phyloP scores from a whole-genome alignment of 1,140 invertebrate genomes.

The Arctopsyche grandis region DNA sequence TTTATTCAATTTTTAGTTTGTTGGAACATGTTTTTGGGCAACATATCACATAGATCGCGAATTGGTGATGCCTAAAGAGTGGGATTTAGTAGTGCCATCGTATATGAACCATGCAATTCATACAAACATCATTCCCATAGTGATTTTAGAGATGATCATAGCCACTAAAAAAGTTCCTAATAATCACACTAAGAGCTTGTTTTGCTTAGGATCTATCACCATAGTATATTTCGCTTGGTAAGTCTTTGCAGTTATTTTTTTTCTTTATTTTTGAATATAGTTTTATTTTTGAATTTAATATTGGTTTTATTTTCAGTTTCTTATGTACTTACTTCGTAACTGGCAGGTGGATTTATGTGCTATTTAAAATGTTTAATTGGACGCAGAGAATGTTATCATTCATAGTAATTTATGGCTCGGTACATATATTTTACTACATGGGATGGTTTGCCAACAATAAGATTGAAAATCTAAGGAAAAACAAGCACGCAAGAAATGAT shows the following conservation, averaged over 20 bases:
- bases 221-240: constrained; percentile 44
- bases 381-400: constrained; percentile 62
- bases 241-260: not conserved
- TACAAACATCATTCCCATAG: constrained; percentile 65
- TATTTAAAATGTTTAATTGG: constrained; percentile 62
- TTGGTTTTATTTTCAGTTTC: constrained; percentile 58
- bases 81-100: constrained; percentile 71
- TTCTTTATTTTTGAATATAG: not conserved
- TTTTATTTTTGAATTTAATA: not conserved
- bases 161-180: constrained; percentile 57
- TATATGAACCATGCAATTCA: constrained; percentile 79
- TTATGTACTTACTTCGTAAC: constrained; percentile 60
- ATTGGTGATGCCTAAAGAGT: constrained; percentile 71
- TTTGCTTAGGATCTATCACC: not conserved
- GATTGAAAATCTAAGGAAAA: not conserved
- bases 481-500: constrained; percentile 15
- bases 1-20: constrained; percentile 70
- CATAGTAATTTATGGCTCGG: not conserved
- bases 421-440: constrained; percentile 37
- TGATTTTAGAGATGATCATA: constrained; percentile 62
- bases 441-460: constrained; percentile 34
- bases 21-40: constrained; percentile 74
- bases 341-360: constrained; percentile 60
- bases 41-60: constrained; percentile 75
- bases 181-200: not conserved